These are phyloP conservation scores for Chitala chitala DNA, from an alignment of 2,113 vertebrate species.

Conservation along the genomic window DNA sequence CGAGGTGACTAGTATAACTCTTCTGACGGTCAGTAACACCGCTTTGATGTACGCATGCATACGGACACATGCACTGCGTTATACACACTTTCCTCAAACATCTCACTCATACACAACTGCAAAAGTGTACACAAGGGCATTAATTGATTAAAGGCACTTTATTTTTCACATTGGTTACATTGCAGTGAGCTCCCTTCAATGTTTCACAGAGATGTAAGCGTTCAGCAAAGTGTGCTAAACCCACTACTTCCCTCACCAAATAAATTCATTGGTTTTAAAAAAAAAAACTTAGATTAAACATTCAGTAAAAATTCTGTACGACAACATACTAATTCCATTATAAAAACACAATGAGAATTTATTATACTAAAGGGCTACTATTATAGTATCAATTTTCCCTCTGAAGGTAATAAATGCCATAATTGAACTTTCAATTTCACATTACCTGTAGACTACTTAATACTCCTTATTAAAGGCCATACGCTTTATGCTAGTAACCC, in stretches of 20 bases:
- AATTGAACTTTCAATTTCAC: neutral
- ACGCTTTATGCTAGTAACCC: neutral
- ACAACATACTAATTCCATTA: no score
- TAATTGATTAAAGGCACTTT: conserved; percentile 16
- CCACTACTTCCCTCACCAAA: no score
- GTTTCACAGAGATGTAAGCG: neutral
- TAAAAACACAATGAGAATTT: no score
- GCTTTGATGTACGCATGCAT: no score
- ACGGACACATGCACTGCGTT: neutral
- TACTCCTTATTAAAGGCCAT: conserved; percentile 37
- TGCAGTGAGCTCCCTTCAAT: neutral
- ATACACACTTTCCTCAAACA: neutral
- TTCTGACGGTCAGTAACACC: no score
- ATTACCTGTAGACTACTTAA: conserved; percentile 34
- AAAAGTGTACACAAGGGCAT: no score
- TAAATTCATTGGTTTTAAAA: no score
- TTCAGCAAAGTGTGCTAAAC: neutral
- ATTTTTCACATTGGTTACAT: conserved; percentile 9
- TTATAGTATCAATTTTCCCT: no score
- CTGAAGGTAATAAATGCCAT: no score
- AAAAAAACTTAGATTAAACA: neutral
- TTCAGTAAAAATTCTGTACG: neutral
- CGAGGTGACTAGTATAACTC: no score
- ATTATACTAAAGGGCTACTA: no score
- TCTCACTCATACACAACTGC: neutral